A percentile compares a stretch with the other conserved stretches of the same genome.
Conservation (phyloP, 1,140 invertebrate species). For the Rhagoletis pomonella region DNA sequence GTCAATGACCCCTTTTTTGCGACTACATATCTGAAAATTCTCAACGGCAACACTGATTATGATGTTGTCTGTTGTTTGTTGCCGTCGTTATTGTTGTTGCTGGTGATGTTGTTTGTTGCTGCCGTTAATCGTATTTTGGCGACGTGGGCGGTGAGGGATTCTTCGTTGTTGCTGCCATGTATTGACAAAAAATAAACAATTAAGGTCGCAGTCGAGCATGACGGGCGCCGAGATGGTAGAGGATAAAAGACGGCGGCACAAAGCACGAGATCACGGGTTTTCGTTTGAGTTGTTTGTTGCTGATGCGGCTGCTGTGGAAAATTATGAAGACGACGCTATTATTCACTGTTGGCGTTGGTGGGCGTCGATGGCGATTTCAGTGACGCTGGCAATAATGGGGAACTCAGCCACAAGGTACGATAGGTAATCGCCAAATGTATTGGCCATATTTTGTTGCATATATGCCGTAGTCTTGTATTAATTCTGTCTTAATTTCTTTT, state of each 20-base stretch:
- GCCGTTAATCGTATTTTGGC: not conserved
- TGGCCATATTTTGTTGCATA: not conserved
- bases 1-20: no score
- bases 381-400: not conserved
- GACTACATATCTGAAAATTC: no score
- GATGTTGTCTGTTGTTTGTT: not conserved
- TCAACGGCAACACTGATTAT: no score
- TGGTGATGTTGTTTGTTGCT: not conserved
- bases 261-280: not conserved
- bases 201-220: not conserved
- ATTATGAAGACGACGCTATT: not conserved
- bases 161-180: not conserved
- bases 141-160: not conserved
- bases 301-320: not conserved
- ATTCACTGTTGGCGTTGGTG: not conserved
- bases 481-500: no score
- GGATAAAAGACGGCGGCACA: not conserved
- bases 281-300: not conserved
- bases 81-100: not conserved
- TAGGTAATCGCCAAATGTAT: not conserved
- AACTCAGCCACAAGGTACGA: not conserved
- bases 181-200: conserved; percentile 21
- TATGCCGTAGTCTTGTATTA: no score
- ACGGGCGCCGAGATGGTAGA: no score
- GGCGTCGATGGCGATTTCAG: not conserved